Evolutionary conservation across 2,797 vertebrate species (phyloP).

Genomic region (Eupleurogrammus muticus): DNA sequence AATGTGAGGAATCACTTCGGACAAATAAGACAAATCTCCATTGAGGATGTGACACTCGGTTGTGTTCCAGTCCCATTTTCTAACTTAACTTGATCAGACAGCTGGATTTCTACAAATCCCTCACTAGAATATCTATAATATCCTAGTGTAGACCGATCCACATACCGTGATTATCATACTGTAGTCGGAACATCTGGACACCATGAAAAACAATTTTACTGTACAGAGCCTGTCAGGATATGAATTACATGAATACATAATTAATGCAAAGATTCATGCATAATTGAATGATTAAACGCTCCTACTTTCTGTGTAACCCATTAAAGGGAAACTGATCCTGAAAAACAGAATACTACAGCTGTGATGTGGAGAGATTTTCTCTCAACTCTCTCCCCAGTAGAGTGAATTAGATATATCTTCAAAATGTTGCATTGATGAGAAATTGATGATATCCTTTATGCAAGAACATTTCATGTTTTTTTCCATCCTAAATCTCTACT

Average conservation of each 20-base stretch:
- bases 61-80: slow-evolving; percentile 18
- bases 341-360: not conserved
- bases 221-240: slow-evolving; percentile 19
- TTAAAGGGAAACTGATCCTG: not conserved
- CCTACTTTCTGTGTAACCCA: slow-evolving; percentile 1
- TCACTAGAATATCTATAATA: slow-evolving; percentile 34
- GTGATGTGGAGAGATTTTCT: not conserved
- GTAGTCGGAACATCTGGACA: slow-evolving; percentile 45
- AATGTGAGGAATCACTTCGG: slow-evolving; percentile 3
- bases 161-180: slow-evolving; percentile 37
- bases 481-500: too few species aligned
- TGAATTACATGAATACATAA: slow-evolving; percentile 30
- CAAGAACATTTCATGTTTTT: too few species aligned
- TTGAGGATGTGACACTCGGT: not conserved
- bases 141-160: not conserved
- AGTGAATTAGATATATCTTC: not conserved
- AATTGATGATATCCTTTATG: too few species aligned
- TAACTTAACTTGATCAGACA: slow-evolving; percentile 34
- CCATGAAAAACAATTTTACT: slow-evolving; percentile 24
- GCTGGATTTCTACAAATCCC: slow-evolving; percentile 25
- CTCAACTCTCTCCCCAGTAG: not conserved
- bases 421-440: not conserved
- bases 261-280: slow-evolving; percentile 25
- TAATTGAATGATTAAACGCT: slow-evolving; percentile 37
- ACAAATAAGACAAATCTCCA: slow-evolving; percentile 4